Conservation (phyloP, 2,888 invertebrate genomes). For the Chalcis sispes region DNA sequence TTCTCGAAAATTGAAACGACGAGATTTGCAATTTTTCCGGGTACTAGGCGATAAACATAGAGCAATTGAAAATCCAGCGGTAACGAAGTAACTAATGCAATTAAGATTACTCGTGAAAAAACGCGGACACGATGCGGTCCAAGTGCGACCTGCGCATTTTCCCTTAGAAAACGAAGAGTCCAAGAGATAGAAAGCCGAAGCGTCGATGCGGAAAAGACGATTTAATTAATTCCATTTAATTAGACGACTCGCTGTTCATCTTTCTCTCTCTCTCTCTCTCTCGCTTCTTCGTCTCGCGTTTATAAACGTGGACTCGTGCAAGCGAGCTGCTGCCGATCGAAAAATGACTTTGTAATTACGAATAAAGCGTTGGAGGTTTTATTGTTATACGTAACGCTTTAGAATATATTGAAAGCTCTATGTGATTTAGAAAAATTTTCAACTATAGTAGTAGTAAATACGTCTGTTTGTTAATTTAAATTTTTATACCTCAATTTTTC, state of each 20-base stretch:
- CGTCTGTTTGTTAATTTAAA: no score
- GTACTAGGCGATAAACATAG: not conserved
- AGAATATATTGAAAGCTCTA: no score
- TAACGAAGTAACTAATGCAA: conserved; percentile 31
- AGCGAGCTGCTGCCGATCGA: not conserved
- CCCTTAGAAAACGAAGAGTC: not conserved
- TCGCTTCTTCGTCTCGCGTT: no score
- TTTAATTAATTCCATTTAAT: conserved; percentile 52
- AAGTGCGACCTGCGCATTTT: not conserved
- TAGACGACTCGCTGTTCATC: conserved; percentile 13
- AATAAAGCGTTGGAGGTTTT: no score
- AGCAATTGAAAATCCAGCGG: not conserved
- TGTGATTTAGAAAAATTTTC: no score
- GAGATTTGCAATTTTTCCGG: not conserved
- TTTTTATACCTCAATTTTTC: no score
- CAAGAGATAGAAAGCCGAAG: not conserved
- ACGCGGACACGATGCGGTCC: conserved; percentile 12
- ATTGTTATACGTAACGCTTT: no score
- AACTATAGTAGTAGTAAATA: no score
- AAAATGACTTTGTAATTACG: conserved; percentile 28
- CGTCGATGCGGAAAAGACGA: conserved; percentile 42
- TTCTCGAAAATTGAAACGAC: not conserved
- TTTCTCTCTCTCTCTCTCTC: no score
- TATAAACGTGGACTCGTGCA: no score
- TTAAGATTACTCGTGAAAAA: conserved; percentile 26